phyloP scores from a whole-genome alignment of 2,888 invertebrate species.

The Diarsia mendica region DNA sequence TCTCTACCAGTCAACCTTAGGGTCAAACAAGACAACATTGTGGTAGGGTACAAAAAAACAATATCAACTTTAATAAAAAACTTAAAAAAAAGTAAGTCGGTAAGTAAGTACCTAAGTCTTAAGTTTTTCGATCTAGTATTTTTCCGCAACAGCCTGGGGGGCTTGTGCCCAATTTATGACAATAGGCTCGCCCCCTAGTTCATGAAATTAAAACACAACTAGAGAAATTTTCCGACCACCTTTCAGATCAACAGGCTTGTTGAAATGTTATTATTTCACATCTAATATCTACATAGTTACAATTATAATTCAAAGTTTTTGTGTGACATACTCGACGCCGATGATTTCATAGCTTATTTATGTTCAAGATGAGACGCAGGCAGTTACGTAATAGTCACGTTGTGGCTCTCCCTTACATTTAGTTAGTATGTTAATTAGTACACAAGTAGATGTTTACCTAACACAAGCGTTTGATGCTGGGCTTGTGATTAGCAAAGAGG shows the following conservation, averaged over 20 bases:
- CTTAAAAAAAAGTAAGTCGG: too few relatives aligned
- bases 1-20: too few relatives aligned
- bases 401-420: conserved; percentile 37
- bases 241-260: background rate
- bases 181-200: background rate
- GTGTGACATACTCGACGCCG: conserved; percentile 44
- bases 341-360: conserved; percentile 64
- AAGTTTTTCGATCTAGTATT: background rate
- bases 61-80: too few relatives aligned
- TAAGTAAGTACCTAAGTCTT: too few relatives aligned
- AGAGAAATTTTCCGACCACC: background rate
- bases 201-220: background rate
- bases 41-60: too few relatives aligned
- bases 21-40: too few relatives aligned
- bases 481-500: conserved; percentile 3
- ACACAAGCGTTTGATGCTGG: conserved; percentile 10
- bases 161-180: background rate
- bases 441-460: conserved; percentile 16
- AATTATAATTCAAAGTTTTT: conserved; percentile 49
- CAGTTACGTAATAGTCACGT: conserved; percentile 53
- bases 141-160: background rate
- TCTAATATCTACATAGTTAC: conserved; percentile 16
- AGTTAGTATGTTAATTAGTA: conserved; percentile 49
- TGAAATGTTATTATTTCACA: conserved; percentile 15
- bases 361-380: conserved; percentile 42